phyloP scores from a whole-genome alignment of 2,113 vertebrate genomes.

The Zosterops hypoxanthus region DNA sequence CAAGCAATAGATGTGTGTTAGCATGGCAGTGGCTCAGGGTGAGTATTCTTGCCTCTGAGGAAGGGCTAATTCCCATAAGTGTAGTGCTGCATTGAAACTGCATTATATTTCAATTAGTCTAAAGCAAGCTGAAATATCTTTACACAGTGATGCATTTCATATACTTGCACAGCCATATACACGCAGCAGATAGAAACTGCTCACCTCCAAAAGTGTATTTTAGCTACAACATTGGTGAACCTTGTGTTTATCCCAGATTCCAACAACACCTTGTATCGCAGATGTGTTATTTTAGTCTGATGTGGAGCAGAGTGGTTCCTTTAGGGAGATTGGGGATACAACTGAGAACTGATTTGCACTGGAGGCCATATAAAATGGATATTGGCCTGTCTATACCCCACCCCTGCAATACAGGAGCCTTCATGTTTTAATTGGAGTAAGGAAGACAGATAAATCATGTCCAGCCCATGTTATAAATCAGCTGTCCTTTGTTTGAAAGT shows the following conservation, averaged over 20 bases:
- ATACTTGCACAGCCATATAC: neutral
- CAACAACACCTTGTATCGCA: neutral
- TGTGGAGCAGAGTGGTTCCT: neutral
- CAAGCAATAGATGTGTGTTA: neutral
- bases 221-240: neutral
- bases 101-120: neutral
- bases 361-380: neutral
- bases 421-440: neutral
- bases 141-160: neutral
- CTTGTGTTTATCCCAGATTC: neutral
- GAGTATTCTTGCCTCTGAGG: neutral
- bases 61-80: neutral
- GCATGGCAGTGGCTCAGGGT: neutral
- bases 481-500: neutral
- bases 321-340: accelerated
- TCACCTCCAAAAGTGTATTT: neutral
- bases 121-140: neutral
- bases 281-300: neutral
- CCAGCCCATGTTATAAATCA: neutral
- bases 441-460: neutral
- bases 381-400: neutral
- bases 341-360: neutral
- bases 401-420: neutral
- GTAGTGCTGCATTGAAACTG: neutral
- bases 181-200: neutral